phyloP scores from a whole-genome alignment of 53 echinoderm and acorn worm genomes.

The Pentamera pediparva region DNA sequence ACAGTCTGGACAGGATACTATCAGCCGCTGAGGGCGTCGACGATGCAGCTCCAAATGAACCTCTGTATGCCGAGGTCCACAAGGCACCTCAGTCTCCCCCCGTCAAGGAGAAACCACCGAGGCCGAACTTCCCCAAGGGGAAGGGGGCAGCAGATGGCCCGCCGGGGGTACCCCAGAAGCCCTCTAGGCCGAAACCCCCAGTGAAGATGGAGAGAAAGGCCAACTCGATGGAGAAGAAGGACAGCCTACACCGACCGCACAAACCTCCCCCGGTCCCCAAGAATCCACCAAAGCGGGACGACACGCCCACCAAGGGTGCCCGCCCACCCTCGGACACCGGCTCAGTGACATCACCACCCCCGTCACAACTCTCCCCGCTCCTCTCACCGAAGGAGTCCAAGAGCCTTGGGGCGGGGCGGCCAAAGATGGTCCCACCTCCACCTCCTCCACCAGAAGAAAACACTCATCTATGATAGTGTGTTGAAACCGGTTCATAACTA shows the following conservation, averaged over 20 bases:
- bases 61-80: not conserved
- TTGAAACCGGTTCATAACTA: too few species aligned
- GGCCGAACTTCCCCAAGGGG: not conserved
- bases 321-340: not conserved
- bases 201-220: slow-evolving; percentile 2
- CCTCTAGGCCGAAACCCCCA: not conserved
- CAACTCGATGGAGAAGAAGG: not conserved
- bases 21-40: not conserved
- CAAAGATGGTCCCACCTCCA: slow-evolving; percentile 11
- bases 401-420: slow-evolving; percentile 9
- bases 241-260: not conserved
- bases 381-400: not conserved
- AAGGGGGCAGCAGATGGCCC: not conserved
- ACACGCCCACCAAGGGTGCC: not conserved
- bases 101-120: slow-evolving; percentile 12
- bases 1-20: slow-evolving; percentile 13
- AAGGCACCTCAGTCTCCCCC: not conserved
- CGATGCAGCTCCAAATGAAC: not conserved
- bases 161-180: slow-evolving; percentile 3
- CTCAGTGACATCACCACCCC: not conserved
- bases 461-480: not conserved
- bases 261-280: slow-evolving; percentile 21
- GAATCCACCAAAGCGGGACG: slow-evolving; percentile 3
- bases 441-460: slow-evolving; percentile 10
- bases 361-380: too few species aligned